These are phyloP conservation scores for Oceanites oceanicus DNA, from an alignment of 2,113 vertebrate genomes.

Conservation along the genomic window DNA sequence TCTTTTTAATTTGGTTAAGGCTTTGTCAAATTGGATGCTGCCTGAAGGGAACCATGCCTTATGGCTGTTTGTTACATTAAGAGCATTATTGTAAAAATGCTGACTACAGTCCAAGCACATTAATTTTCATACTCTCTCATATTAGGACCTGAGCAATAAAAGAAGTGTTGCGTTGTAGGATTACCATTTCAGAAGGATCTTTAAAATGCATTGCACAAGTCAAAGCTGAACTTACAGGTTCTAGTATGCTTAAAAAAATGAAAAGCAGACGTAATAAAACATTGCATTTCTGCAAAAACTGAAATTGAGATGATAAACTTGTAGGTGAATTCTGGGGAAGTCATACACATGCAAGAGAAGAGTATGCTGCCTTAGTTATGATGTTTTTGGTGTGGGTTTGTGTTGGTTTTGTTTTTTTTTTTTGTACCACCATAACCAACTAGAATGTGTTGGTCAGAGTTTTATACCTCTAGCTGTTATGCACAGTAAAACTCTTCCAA, in stretches of 20 bases:
- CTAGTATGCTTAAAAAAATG: background rate
- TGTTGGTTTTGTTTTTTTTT: too few species aligned
- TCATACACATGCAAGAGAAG: background rate
- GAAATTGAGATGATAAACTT: background rate
- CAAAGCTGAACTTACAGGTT: background rate
- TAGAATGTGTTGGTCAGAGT: background rate
- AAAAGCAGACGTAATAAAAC: background rate
- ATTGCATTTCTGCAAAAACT: background rate
- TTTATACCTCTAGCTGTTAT: background rate
- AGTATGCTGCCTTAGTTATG: background rate
- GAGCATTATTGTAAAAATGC: background rate
- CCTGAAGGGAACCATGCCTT: background rate
- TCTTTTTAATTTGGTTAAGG: background rate
- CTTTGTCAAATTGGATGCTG: background rate
- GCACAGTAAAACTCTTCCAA: background rate
- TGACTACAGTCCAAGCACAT: background rate
- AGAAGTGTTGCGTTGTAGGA: background rate
- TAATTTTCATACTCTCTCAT: background rate
- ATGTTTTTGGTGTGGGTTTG: background rate
- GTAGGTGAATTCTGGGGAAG: background rate
- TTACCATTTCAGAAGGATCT: background rate
- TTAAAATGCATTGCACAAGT: background rate
- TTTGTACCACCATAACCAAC: background rate
- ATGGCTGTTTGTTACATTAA: background rate
- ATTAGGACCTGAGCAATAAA: background rate